Evolutionary conservation across 2,113 vertebrate genomes (phyloP), one percentile per base, ranked within the genome.

Genomic region (Clarias gariepinus): DNA sequence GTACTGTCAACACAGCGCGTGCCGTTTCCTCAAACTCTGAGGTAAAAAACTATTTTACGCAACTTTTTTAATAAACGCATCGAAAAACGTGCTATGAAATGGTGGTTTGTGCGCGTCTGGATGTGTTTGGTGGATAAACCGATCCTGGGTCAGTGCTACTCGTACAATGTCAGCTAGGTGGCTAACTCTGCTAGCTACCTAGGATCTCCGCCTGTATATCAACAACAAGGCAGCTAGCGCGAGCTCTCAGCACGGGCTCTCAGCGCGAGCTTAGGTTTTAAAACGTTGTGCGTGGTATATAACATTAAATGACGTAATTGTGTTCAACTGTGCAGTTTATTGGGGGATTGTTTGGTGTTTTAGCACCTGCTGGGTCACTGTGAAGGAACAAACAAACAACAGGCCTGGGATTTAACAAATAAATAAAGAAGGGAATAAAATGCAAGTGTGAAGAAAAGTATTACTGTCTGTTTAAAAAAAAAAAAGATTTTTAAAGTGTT

Each of bases 1-100:
- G 4, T 47, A 80, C 16, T 30, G 80, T 47, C 78, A 74, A 81
- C 87, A 74, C 87, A 73, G 64, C 85, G 68, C 61, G 64, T 63
- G 64, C 86, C 61, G 63, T 84, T 78, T 60, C 68, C 85, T 83
- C 41, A 80, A 52, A 33, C 33, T n/a, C 57, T 36, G 52, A 90
- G 89, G 89, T 90, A 87, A 77, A 74, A 58, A 15, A 18, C 13
- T 3, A 10, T n/a, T 64, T n/a, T 3, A 8, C n/a, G 36, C n/a
- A 3, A 28, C 23, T 19, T n/a, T 19, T 47, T 47, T 13, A 30
- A 30, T 8, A 21, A 68, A 53, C 30, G 2, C 33, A 0, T 1
- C 36, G 11, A 0, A 5, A 28, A 21, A 18, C 57, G 25, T 28
- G 41, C 61, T 47, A 68, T 13, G 78, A 5, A 7, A 10, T 3